Percentiles rank a stretch among this genome's conserved stretches.
Conservation (phyloP, 2,888 invertebrate genomes). For the Silvanus unidentatus region DNA sequence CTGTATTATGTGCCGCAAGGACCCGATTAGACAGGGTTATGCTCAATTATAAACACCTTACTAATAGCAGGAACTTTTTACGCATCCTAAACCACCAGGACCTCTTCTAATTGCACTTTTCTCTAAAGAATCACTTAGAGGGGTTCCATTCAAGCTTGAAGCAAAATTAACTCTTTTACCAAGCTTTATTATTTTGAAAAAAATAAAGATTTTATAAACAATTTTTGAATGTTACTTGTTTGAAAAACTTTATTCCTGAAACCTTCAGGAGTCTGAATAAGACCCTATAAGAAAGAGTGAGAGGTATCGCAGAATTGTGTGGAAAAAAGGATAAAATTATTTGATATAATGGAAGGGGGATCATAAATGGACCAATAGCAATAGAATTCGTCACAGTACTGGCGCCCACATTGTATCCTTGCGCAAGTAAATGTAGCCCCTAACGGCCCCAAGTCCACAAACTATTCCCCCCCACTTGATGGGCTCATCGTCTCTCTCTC, state of each 20-base stretch:
- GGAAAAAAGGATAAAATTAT: conserved; percentile 28
- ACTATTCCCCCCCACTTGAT: conserved; percentile 33
- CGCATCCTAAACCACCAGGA: neutral
- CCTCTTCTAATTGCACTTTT: neutral
- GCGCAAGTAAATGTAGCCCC: conserved; percentile 45
- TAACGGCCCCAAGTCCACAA: conserved; percentile 35
- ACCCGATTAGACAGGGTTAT: conserved; percentile 26
- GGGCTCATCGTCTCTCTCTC: conserved; percentile 27
- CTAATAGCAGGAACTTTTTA: conserved; percentile 4
- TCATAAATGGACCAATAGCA: conserved; percentile 54
- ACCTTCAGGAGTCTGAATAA: no score
- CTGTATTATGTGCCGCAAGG: conserved; percentile 36
- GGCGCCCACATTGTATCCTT: conserved; percentile 44
- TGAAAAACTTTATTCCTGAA: no score
- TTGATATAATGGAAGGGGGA: conserved; percentile 43
- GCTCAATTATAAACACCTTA: conserved; percentile 18
- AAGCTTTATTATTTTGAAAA: neutral
- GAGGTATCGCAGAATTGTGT: conserved; percentile 14
- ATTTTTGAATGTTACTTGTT: neutral
- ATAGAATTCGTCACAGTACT: conserved; percentile 54
- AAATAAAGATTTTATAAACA: neutral
- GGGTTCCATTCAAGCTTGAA: no score
- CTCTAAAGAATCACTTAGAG: no score
- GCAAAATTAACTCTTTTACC: no score
- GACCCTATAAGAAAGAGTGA: neutral